Percentiles rank a stretch among this genome's conserved stretches.
These are phyloP conservation scores for Plemyria rubiginata DNA, from an alignment of 2,888 invertebrate species.

Conservation along the genomic window DNA sequence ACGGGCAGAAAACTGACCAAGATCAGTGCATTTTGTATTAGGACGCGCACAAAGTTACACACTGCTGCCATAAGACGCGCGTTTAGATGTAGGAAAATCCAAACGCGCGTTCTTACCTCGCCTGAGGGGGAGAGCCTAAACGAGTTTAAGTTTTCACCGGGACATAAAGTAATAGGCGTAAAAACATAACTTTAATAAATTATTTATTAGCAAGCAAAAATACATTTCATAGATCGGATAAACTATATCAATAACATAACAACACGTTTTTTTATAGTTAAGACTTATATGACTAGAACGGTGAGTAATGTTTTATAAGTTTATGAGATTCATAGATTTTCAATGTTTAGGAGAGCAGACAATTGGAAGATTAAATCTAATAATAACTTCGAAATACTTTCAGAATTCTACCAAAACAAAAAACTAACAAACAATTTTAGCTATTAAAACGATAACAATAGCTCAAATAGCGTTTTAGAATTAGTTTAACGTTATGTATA, in stretches of 20 bases:
- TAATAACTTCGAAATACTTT: background rate
- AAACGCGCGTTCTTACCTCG: no score
- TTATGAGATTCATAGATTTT: no score
- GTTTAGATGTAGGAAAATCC: no score
- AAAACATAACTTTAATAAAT: background rate
- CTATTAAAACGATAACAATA: background rate
- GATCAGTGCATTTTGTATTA: no score
- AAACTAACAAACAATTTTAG: background rate
- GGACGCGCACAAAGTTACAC: no score
- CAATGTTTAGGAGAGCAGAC: no score
- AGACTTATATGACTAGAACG: background rate
- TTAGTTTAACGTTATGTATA: background rate
- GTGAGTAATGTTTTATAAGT: background rate
- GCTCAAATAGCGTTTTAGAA: background rate
- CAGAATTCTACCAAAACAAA: background rate
- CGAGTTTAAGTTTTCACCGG: background rate
- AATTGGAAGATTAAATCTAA: background rate
- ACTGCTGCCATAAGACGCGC: no score
- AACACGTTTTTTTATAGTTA: no score
- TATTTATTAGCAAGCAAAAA: slow-evolving; percentile 2
- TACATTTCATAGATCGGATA: background rate
- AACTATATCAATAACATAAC: background rate
- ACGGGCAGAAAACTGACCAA: no score
- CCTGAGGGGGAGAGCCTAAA: no score
- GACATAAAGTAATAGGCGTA: background rate